Conservation (phyloP, 2,797 vertebrate species). For the Gobio occitaniae region DNA sequence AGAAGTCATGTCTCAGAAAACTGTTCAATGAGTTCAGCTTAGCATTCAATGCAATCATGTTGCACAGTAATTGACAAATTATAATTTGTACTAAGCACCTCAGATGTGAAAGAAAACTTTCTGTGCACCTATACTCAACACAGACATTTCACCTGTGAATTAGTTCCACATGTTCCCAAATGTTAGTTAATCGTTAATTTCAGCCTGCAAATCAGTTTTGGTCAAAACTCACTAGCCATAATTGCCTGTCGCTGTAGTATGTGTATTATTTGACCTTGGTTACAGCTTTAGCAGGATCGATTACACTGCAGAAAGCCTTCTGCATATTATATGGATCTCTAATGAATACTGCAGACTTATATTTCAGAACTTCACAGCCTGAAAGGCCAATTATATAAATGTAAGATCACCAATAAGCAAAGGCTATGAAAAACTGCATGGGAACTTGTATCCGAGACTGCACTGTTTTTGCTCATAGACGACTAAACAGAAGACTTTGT, state of each 20-base stretch:
- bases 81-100: neutral
- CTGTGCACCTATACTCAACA: neutral
- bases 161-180: neutral
- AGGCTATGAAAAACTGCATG: neutral
- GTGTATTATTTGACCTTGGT: neutral
- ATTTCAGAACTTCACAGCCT: constrained; percentile 15
- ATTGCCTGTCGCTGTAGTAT: neutral
- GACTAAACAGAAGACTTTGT: constrained; percentile 9
- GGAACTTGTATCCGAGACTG: neutral
- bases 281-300: neutral
- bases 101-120: neutral
- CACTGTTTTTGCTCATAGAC: neutral
- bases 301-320: neutral
- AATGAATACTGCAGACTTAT: constrained; percentile 17
- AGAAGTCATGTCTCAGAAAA: neutral
- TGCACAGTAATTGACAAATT: neutral
- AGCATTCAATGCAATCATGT: neutral
- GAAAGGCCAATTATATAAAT: constrained; percentile 16
- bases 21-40: neutral
- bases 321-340: constrained; percentile 25
- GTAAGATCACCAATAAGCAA: constrained; percentile 8
- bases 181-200: neutral
- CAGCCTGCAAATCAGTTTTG: neutral
- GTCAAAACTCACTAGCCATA: neutral
- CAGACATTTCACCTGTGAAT: neutral